phyloP scores from a whole-genome alignment of 2,113 vertebrate genomes.

The Anguilla rostrata region DNA sequence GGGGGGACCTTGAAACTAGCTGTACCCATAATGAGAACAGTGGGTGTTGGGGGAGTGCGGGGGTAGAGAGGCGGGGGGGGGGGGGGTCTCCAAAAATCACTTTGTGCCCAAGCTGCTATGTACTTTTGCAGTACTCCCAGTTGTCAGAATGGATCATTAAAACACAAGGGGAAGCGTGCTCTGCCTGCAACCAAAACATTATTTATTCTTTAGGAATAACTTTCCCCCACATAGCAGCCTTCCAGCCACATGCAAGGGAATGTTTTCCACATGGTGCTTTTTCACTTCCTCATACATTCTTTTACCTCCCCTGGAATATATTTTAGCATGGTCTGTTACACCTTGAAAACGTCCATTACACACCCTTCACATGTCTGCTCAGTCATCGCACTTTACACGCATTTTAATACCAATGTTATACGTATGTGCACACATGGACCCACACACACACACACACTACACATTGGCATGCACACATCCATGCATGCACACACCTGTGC shows the following conservation, averaged over 20 bases:
- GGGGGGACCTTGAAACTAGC: constrained; percentile 13
- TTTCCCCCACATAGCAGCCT: neutral
- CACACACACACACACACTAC: neutral
- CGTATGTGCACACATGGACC: neutral
- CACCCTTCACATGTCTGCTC: neutral
- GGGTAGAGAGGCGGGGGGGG: neutral
- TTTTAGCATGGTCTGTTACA: constrained; percentile 8
- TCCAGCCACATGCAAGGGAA: neutral
- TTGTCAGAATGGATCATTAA: neutral
- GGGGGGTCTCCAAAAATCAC: neutral
- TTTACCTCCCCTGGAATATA: constrained; percentile 15
- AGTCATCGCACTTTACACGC: neutral
- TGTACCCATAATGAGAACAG: neutral
- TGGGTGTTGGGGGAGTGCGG: neutral
- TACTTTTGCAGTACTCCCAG: neutral
- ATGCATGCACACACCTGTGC: neutral
- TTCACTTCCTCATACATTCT: constrained; percentile 5
- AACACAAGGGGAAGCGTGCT: neutral
- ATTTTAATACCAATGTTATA: neutral
- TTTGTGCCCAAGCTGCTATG: neutral
- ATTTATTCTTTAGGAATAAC: neutral
- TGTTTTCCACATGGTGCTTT: constrained; percentile 4
- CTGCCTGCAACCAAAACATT: neutral
- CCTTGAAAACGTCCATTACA: constrained; percentile 19
- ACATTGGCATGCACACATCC: neutral